Base-by-base conservation (phyloP, 2,888 invertebrate genomes). In the Allygus modestus region DNA sequence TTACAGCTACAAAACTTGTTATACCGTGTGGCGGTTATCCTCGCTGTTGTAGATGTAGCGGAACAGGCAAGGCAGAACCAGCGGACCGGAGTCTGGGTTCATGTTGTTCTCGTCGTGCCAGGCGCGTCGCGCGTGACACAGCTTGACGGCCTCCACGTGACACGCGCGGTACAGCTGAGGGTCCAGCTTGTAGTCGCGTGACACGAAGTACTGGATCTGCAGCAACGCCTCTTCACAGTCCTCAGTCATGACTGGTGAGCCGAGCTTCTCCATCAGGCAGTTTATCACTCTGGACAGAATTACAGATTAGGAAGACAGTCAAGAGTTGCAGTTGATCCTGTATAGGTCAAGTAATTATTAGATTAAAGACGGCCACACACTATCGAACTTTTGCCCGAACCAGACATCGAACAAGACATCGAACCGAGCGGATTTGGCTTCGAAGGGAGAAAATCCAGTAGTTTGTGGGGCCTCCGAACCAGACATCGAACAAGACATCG, bases 141-240 rank as follows among this genome's bases (percentile, higher is more conserved):
- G 92, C 83, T 93, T 94, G 2, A 93, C 92, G 1, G 99, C 98
- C 91, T 99, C 98, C 86, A 94, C 93, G 88, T 94, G 96, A 89
- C 99, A 99, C 41, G 95, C 95, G 89, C 94, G 94, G 89, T 97
- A 99, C 65, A 99, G 91, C 88, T 95, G 95, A 0, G 97, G 96
- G 90, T 98, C 98, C 73, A 98, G 91, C 88, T 96, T 97, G 90
- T 97, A 99, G 91, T 99, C 97, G 88, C 99, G 93, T 0, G 98
- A 96, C 86, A 99, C 94, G 91, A 99, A 99, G 91, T 98, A 99
- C 89, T 99, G 98, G 88, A 99, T 97, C 91, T 99, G 97, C 85
- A 99, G 92, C 65, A 99, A 92, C 11, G 97, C 96, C 86, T 95
- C 94, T 91, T 98, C 97, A 92, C 99, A 99, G 20, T 96, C 95